Percentiles rank a stretch among this genome's conserved stretches.
phyloP scores from a whole-genome alignment of 1,140 invertebrate species.

The Aphaenogaster rudis region DNA sequence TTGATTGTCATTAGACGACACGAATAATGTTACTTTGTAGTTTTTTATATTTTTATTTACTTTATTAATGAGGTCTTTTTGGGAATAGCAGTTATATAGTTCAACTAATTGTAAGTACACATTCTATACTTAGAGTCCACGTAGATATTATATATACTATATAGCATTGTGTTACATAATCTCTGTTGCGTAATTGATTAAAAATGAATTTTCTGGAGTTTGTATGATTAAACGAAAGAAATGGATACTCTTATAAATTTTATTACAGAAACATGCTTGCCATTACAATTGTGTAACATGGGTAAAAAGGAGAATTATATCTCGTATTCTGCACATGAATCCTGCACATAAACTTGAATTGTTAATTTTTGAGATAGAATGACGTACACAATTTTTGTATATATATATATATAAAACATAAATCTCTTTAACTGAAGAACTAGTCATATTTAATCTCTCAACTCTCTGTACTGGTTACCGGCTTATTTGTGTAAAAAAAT shows the following conservation, averaged over 20 bases:
- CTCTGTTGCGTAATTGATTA: constrained; percentile 2
- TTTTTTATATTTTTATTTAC: not conserved
- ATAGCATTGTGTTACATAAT: constrained; percentile 4
- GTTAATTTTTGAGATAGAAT: not conserved
- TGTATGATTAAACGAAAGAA: not conserved
- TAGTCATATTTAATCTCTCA: constrained; percentile 18
- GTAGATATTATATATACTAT: constrained; percentile 18
- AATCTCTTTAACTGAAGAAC: constrained; percentile 2
- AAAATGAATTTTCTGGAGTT: not conserved
- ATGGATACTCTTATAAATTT: constrained; percentile 5
- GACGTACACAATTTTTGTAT: constrained; percentile 9
- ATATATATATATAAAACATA: not conserved
- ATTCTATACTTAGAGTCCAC: constrained; percentile 16
- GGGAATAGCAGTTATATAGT: not conserved
- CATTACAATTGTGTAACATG: not conserved
- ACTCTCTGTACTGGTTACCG: not conserved
- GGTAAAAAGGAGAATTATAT: constrained; percentile 8
- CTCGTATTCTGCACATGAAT: not conserved
- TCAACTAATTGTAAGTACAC: not conserved
- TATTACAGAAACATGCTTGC: not conserved
- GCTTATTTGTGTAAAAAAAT: constrained; percentile 18
- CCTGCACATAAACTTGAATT: not conserved
- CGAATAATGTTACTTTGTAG: not conserved
- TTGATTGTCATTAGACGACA: constrained; percentile 3
- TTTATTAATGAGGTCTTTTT: constrained; percentile 15